phyloP scores from a whole-genome alignment of 2,797 vertebrate genomes.

The Siniperca scherzeri region DNA sequence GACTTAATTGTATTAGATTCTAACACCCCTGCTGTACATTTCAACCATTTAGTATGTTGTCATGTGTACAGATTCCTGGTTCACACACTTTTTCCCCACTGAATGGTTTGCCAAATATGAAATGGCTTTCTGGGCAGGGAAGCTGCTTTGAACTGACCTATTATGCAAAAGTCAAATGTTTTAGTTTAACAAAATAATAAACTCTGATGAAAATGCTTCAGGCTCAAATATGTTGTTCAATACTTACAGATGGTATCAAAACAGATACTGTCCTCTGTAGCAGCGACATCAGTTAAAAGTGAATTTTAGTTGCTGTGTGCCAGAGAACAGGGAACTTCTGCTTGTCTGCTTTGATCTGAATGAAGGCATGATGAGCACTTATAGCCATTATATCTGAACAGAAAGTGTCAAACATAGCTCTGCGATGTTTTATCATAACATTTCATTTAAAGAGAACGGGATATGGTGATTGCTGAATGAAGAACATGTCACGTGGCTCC shows the following conservation, averaged over 20 bases:
- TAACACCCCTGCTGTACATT: neutral
- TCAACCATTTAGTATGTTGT: neutral
- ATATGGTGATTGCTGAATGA: constrained; percentile 15
- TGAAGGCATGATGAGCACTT: constrained; percentile 17
- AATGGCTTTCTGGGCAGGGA: neutral
- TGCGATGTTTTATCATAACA: constrained; percentile 10
- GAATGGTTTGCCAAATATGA: constrained; percentile 3
- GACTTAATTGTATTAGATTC: neutral
- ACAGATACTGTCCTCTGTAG: constrained; percentile 11
- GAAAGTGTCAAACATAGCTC: constrained; percentile 14
- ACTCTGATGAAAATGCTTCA: constrained; percentile 6
- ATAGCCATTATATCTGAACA: constrained; percentile 15
- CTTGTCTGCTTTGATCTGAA: constrained; percentile 26
- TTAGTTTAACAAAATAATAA: constrained; percentile 7
- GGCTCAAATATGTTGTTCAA: neutral
- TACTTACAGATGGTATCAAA: constrained; percentile 11
- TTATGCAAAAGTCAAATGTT: constrained; percentile 2
- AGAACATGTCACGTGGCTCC: constrained; percentile 14
- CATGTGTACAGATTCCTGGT: neutral
- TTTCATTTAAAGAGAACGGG: constrained; percentile 21
- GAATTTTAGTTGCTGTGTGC: constrained; percentile 9
- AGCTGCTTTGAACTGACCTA: neutral
- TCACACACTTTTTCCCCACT: neutral
- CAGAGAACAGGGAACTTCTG: neutral
- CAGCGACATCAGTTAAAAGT: constrained; percentile 19